phyloP scores from a whole-genome alignment of 2,888 invertebrate genomes.

The Noctua fimbriata region DNA sequence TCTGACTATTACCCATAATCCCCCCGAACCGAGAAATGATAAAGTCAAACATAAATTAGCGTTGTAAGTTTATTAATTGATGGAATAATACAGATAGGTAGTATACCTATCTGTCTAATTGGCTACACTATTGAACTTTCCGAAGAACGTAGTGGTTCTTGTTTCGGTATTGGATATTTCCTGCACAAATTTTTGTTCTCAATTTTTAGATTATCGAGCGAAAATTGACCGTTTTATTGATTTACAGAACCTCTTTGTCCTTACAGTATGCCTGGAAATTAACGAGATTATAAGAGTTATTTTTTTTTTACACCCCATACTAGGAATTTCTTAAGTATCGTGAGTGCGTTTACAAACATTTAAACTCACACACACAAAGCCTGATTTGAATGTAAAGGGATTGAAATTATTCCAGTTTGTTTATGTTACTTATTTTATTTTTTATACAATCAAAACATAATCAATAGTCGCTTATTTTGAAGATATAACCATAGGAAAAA shows the following conservation, averaged over 20 bases:
- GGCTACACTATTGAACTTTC: neutral
- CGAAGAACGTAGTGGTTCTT: neutral
- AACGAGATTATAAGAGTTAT: neutral
- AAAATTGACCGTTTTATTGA: neutral
- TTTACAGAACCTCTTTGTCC: no score
- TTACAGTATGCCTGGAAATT: no score
- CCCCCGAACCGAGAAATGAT: neutral
- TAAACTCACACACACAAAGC: no score
- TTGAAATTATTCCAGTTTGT: neutral
- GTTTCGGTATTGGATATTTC: neutral
- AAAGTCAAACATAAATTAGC: neutral
- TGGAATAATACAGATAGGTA: neutral
- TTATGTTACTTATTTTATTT: neutral
- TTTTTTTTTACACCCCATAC: no score
- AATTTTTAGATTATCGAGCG: neutral
- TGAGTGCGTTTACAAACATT: no score
- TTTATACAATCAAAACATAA: neutral
- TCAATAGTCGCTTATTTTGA: neutral
- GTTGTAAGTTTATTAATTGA: neutral
- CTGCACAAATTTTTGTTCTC: neutral
- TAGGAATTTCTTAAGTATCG: no score
- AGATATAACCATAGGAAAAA: neutral
- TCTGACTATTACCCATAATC: neutral
- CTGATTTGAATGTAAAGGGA: neutral
- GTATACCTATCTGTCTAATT: neutral